Evolutionary conservation across 2,888 invertebrate species (phyloP).

Genomic region (Thecocarcelia acutangulata): DNA sequence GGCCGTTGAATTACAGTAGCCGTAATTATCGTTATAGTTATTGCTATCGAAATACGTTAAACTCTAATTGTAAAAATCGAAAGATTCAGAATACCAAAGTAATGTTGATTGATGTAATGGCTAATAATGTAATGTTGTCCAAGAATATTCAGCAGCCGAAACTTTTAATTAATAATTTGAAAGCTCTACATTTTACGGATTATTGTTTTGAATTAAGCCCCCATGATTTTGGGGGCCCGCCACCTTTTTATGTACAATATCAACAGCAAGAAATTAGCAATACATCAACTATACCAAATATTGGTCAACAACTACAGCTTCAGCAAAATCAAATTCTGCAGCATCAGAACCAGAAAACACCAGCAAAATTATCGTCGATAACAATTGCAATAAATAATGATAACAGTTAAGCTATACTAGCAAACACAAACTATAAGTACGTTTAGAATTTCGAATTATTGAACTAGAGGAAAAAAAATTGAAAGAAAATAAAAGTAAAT

Average conservation of each 20-base stretch:
- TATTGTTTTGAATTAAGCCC: conserved; percentile 80
- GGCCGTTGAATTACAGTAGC: conserved; percentile 44
- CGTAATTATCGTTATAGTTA: conserved; percentile 38
- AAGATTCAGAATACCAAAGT: conserved; percentile 73
- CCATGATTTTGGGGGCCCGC: conserved; percentile 82
- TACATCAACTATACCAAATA: conserved; percentile 42
- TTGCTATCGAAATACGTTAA: conserved; percentile 28
- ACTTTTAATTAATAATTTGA: conserved; percentile 70
- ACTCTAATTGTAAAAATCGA: conserved; percentile 39
- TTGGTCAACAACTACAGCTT: conserved; percentile 25
- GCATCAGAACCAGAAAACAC: conserved; percentile 13
- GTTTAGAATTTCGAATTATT: conserved; percentile 53
- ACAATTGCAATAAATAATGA: conserved; percentile 70
- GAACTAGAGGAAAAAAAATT: conserved; percentile 54
- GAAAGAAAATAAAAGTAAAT: conserved; percentile 12
- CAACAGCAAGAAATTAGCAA: conserved; percentile 45
- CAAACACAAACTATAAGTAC: conserved; percentile 21
- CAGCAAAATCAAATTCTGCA: conserved; percentile 18
- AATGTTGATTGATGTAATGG: conserved; percentile 81
- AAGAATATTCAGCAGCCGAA: conserved; percentile 62
- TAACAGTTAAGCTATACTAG: conserved; percentile 74
- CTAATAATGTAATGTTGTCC: conserved; percentile 80
- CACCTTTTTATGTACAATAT: conserved; percentile 69
- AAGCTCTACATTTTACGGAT: conserved; percentile 71
- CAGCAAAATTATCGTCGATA: conserved; percentile 26